phyloP scores from a whole-genome alignment of 2,888 invertebrate genomes.

The Exocentrus adspersus region DNA sequence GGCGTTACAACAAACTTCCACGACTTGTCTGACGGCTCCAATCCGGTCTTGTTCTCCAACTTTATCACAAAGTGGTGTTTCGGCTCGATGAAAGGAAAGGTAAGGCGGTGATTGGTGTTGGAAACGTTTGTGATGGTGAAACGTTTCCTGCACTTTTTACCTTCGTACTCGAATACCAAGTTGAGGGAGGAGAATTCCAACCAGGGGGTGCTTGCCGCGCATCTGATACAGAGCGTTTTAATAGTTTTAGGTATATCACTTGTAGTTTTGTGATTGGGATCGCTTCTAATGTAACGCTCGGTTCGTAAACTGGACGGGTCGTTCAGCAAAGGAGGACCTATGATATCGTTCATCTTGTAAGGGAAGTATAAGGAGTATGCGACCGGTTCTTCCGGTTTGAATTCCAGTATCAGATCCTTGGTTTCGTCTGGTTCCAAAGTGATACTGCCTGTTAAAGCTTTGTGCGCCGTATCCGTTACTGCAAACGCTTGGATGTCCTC shows the following conservation, averaged over 20 bases:
- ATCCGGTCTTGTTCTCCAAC: background rate
- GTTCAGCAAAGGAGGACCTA: constrained; percentile 67
- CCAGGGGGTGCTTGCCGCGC: constrained; percentile 42
- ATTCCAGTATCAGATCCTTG: constrained; percentile 59
- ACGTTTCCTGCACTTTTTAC: background rate
- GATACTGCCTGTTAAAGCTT: constrained; percentile 34
- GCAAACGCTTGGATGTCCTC: constrained; percentile 59
- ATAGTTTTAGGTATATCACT: constrained; percentile 21
- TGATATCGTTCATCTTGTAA: constrained; percentile 67
- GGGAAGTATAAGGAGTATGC: constrained; percentile 71
- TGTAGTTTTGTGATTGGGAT: background rate
- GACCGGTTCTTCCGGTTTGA: constrained; percentile 61
- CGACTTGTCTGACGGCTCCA: background rate
- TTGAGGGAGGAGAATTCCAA: constrained; percentile 36
- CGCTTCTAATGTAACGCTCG: constrained; percentile 27
- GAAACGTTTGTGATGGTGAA: constrained; percentile 36
- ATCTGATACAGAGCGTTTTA: constrained; percentile 43
- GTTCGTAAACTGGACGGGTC: constrained; percentile 38
- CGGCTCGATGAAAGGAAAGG: constrained; percentile 5
- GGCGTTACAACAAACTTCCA: constrained; percentile 39
- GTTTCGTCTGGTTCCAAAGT: constrained; percentile 50
- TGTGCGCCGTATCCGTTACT: constrained; percentile 48
- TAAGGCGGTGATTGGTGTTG: background rate
- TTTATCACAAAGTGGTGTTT: constrained; percentile 12
- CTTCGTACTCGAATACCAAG: constrained; percentile 26